Conservation (phyloP, 2,888 invertebrate species). For the Anthoptus insignis region DNA sequence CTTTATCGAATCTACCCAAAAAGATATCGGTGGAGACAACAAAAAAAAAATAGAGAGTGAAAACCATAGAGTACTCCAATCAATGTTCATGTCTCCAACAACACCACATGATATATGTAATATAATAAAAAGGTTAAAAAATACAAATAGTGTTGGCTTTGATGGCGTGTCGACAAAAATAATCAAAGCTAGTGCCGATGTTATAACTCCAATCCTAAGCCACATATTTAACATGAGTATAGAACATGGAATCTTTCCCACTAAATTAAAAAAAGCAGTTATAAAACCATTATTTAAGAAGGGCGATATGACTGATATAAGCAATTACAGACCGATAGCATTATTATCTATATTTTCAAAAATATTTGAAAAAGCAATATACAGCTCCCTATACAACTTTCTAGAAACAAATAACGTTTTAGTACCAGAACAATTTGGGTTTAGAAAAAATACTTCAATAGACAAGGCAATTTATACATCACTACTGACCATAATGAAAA, state of each 20-base stretch:
- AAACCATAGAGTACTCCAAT: not conserved
- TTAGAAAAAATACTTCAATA: not conserved
- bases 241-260: not conserved
- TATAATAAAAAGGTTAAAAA: not conserved
- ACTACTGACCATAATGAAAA: not conserved
- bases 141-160: conserved; percentile 16
- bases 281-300: not conserved
- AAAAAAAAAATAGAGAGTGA: too few relatives aligned
- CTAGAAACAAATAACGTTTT: not conserved
- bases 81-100: not conserved
- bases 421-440: not conserved
- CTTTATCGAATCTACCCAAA: too few relatives aligned
- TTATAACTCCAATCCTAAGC: not conserved
- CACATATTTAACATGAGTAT: not conserved
- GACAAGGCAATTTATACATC: not conserved
- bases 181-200: conserved; percentile 21
- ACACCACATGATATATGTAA: not conserved
- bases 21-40: too few relatives aligned
- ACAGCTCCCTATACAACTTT: not conserved
- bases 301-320: not conserved
- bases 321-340: not conserved
- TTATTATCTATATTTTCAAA: not conserved
- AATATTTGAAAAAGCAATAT: not conserved
- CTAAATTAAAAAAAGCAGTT: not conserved
- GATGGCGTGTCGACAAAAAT: conserved; percentile 30